phyloP scores from a whole-genome alignment of 2,888 invertebrate genomes.

The Hipparchia semele region DNA sequence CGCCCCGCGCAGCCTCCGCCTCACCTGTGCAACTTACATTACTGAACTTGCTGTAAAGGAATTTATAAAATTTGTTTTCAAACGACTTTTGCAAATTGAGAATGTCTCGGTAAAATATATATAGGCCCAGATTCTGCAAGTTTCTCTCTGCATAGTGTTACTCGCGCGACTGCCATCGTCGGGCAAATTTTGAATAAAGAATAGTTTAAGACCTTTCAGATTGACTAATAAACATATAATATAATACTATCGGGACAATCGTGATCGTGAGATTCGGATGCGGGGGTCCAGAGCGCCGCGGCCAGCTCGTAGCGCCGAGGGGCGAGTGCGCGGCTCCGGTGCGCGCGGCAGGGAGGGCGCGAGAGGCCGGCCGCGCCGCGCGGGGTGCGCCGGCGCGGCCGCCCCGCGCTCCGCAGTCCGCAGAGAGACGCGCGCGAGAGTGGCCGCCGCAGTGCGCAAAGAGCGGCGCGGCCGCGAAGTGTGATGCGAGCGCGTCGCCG shows the following conservation, averaged over 20 bases:
- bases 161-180: not conserved
- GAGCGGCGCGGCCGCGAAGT: constrained; percentile 66
- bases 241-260: too few relatives aligned
- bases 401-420: constrained; percentile 43
- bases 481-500: constrained; percentile 75
- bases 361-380: constrained; percentile 22
- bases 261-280: too few relatives aligned
- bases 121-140: not conserved
- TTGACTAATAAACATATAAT: not conserved
- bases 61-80: not conserved
- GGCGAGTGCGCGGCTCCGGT: too few relatives aligned
- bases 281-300: too few relatives aligned
- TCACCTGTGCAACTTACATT: not conserved
- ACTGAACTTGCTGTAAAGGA: not conserved
- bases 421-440: constrained; percentile 57
- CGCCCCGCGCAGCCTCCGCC: constrained; percentile 32
- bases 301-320: too few relatives aligned
- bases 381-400: constrained; percentile 36
- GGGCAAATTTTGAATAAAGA: not conserved
- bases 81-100: not conserved
- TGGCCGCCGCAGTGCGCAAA: constrained; percentile 57
- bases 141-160: not conserved
- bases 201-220: not conserved
- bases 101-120: not conserved
- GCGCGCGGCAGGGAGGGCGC: constrained; percentile 18